Evolutionary conservation across 2,113 vertebrate genomes (phyloP), one percentile per base, ranked within the genome.

Genomic region (Marmota monax): DNA sequence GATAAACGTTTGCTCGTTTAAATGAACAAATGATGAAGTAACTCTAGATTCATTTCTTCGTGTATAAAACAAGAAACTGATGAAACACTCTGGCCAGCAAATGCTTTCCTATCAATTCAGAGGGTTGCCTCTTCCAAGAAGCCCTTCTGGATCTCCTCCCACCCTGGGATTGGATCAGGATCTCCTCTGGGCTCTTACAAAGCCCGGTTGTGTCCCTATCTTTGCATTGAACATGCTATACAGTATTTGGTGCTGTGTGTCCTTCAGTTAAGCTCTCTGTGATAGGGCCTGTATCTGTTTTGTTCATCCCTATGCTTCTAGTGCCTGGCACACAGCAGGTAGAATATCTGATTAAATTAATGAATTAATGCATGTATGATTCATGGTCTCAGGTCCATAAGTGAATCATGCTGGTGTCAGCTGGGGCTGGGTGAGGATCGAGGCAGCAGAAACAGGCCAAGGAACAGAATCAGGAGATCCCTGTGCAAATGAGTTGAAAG

Each of bases 401-500:
- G 0, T 53, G 92, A 83, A 79, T 88, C 56, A 61, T 4, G 53
- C 88, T 53, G 63, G n/a, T 90, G 58, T 94, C 67, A 70, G n/a
- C 61, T 37, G 56, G 56, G 88, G 76, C 63, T 69, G 37, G 39
- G 25, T 18, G 0, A 77, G 78, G 7, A 63, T 88, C 37, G 6
- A 74, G 82, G 77, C 82, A 80, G 37, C 93, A 96, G 93, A 78
- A 84, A 88, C 5, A 27, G 63, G n/a, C 80, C 80, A 51, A 39
- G 73, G 65, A 29, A 86, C n/a, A 84, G 82, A 74, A 94, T 65
- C 78, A 92, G 94, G 32, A 89, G 80, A 91, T 53, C 65, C 78
- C 56, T 37, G 39, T 25, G 79, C 29, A 84, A 45, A 45, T 34
- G 70, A 92, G 69, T n/a, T 74, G 83, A 94, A 97, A 96, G 77